phyloP scores from a whole-genome alignment of 2,888 invertebrate species.

The Podotricha telesiphe region DNA sequence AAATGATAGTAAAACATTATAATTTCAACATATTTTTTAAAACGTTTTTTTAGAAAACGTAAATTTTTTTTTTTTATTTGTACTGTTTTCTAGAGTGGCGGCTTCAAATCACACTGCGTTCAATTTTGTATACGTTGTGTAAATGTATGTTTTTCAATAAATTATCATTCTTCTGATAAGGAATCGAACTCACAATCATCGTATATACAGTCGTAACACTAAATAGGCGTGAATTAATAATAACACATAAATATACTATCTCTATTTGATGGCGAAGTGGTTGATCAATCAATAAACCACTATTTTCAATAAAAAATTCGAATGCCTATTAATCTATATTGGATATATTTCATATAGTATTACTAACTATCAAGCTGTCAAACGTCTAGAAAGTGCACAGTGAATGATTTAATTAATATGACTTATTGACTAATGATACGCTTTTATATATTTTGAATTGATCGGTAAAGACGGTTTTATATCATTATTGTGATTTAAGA shows the following conservation, averaged over 20 bases:
- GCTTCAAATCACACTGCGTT: too few species aligned
- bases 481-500: too few species aligned
- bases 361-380: conserved; percentile 74
- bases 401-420: conserved; percentile 79
- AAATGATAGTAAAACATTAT: too few species aligned
- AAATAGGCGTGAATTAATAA: neutral
- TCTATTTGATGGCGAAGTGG: neutral
- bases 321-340: conserved; percentile 60
- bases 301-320: conserved; percentile 36
- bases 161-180: too few species aligned
- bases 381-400: conserved; percentile 70
- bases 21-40: too few species aligned
- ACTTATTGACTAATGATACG: conserved; percentile 68
- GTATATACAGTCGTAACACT: too few species aligned
- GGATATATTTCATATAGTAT: conserved; percentile 52
- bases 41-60: too few species aligned
- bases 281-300: conserved; percentile 39
- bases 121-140: too few species aligned
- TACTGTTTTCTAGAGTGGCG: too few species aligned
- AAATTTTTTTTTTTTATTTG: too few species aligned
- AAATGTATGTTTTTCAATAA: too few species aligned
- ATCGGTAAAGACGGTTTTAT: conserved; percentile 38
- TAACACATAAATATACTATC: neutral
- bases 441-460: conserved; percentile 49
- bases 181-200: too few species aligned